A percentile compares a stretch with the other conserved stretches of the same genome.
phyloP scores from a whole-genome alignment of 2,113 vertebrate genomes.

The Hyla sarda region DNA sequence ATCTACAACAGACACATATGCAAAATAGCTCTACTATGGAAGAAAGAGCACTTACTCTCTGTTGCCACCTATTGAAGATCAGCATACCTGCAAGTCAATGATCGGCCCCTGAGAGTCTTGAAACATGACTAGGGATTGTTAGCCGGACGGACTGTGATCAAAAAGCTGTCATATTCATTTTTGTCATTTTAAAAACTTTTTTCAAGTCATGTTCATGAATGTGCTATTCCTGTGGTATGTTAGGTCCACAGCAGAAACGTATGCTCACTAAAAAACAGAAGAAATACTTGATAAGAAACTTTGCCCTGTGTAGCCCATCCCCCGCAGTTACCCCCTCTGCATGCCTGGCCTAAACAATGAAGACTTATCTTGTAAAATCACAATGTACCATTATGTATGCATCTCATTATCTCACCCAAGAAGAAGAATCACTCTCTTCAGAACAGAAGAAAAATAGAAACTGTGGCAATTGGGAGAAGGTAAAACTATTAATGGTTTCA shows the following conservation, averaged over 20 bases:
- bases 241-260: neutral
- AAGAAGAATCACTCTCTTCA: neutral
- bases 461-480: neutral
- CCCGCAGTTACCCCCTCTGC: conserved; percentile 1
- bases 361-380: neutral
- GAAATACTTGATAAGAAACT: neutral
- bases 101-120: no score
- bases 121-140: no score
- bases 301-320: neutral
- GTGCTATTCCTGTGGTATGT: neutral
- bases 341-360: neutral
- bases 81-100: no score
- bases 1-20: no score
- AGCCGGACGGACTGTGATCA: no score
- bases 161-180: no score
- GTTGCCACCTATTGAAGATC: no score
- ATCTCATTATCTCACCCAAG: neutral
- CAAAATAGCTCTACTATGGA: no score
- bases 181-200: no score
- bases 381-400: neutral
- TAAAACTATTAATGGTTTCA: neutral
- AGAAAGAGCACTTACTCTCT: no score
- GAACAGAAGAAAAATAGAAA: neutral
- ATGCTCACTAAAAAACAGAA: no score
- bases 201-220: no score